A percentile compares a stretch with the other conserved stretches of the same genome.
Evolutionary conservation across 1,140 invertebrate genomes (phyloP).

Genomic region (Pseudomyrmex dendroicus): DNA sequence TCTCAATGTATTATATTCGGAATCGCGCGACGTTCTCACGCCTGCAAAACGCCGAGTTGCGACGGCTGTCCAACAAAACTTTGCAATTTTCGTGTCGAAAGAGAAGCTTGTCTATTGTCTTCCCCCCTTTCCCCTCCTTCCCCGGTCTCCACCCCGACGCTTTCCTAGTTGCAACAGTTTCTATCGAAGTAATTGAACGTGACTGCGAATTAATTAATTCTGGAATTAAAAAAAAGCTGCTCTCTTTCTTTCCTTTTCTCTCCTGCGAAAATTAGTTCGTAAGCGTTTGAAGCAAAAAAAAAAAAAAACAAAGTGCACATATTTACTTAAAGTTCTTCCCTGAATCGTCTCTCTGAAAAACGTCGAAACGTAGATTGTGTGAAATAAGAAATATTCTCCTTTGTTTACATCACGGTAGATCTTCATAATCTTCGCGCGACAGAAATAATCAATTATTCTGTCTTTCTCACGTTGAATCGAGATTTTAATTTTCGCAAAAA

Average conservation of each 20-base stretch:
- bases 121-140: neutral
- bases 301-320: too few species aligned
- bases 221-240: too few species aligned
- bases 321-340: too few species aligned
- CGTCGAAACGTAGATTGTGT: too few species aligned
- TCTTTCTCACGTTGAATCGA: too few species aligned
- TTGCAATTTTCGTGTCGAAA: conserved; percentile 26
- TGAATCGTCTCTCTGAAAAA: too few species aligned
- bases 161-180: neutral
- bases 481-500: too few species aligned
- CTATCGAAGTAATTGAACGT: neutral
- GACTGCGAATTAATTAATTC: too few species aligned
- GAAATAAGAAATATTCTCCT: too few species aligned
- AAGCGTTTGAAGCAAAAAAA: too few species aligned
- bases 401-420: neutral
- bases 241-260: too few species aligned
- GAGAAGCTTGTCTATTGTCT: conserved; percentile 7
- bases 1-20: conserved; percentile 41
- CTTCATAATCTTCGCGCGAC: conserved; percentile 14
- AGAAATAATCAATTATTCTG: conserved; percentile 17
- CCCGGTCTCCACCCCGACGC: neutral
- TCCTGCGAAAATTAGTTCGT: too few species aligned
- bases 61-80: conserved; percentile 37
- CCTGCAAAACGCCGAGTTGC: conserved; percentile 38
- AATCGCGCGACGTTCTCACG: neutral